These are phyloP conservation scores for Scrobipalpa costella DNA, from an alignment of 2,888 invertebrate species.

Conservation along the genomic window DNA sequence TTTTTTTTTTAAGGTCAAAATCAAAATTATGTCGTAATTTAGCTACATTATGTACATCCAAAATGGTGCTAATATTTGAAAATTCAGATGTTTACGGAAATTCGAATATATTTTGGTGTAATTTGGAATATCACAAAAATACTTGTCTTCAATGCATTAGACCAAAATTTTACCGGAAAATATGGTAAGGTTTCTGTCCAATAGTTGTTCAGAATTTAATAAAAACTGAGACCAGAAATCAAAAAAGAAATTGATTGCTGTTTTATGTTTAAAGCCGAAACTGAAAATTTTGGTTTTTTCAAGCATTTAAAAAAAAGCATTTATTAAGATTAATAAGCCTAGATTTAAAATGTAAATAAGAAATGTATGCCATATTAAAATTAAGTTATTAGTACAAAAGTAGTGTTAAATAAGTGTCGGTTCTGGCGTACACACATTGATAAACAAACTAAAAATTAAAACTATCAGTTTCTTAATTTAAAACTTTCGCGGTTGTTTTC, in stretches of 20 bases:
- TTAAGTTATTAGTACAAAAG: constrained; percentile 15
- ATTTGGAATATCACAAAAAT: background rate
- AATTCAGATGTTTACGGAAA: constrained; percentile 7
- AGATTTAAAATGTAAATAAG: constrained; percentile 12
- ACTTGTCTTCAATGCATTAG: background rate
- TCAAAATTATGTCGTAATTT: background rate
- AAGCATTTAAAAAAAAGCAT: constrained; percentile 7
- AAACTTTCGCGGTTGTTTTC: no score
- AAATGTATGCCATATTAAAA: constrained; percentile 15
- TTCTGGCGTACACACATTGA: no score
- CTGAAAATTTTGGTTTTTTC: background rate
- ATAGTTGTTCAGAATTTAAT: background rate
- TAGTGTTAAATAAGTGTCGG: background rate
- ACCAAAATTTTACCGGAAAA: background rate
- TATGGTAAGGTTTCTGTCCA: background rate
- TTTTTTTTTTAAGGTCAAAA: background rate
- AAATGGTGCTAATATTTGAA: constrained; percentile 23
- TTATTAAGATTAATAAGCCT: background rate
- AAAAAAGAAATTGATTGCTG: background rate
- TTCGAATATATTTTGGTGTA: background rate
- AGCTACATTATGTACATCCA: constrained; percentile 19
- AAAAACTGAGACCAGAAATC: background rate
- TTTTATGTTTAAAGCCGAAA: background rate
- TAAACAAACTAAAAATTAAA: no score
- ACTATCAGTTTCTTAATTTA: no score